A percentile compares a stretch with the other conserved stretches of the same genome.
Conservation (phyloP, 92 coral and sea anemone species). For the Montipora capitata region DNA sequence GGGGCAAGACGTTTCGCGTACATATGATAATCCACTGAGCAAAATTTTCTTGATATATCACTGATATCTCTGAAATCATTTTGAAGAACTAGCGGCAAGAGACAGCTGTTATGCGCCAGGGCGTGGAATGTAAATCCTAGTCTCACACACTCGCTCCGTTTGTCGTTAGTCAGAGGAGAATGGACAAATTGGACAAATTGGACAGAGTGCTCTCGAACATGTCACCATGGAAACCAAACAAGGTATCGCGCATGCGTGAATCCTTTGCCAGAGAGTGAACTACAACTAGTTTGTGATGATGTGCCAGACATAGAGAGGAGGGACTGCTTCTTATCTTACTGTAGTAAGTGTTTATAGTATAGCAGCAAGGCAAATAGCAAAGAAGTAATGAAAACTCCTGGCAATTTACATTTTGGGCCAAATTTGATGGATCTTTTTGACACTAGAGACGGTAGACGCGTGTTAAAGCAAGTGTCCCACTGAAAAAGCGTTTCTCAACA, state of each 20-base stretch:
- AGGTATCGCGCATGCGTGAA: slow-evolving; percentile 73
- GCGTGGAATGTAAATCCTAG: background rate
- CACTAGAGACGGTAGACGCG: no score
- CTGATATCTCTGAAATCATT: no score
- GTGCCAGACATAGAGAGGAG: slow-evolving; percentile 41
- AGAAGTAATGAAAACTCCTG: no score
- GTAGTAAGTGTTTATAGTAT: slow-evolving; percentile 54
- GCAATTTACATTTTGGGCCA: no score
- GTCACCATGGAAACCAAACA: slow-evolving; percentile 73
- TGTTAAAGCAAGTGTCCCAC: no score
- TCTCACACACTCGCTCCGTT: slow-evolving; percentile 36
- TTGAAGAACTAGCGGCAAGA: background rate
- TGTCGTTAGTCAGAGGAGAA: slow-evolving; percentile 63
- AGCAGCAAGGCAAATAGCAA: no score
- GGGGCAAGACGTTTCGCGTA: no score
- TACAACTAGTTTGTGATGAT: slow-evolving; percentile 43
- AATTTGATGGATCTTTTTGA: no score
- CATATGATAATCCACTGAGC: no score
- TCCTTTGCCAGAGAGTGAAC: slow-evolving; percentile 54
- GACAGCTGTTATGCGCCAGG: background rate
- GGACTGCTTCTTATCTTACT: slow-evolving; percentile 56
- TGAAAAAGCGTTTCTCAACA: no score
- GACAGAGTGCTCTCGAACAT: slow-evolving; percentile 61
- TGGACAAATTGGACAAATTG: slow-evolving; percentile 80
- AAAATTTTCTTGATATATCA: no score